Base-by-base conservation (phyloP, 2,797 vertebrate genomes). In the Microtus obscurus region DNA sequence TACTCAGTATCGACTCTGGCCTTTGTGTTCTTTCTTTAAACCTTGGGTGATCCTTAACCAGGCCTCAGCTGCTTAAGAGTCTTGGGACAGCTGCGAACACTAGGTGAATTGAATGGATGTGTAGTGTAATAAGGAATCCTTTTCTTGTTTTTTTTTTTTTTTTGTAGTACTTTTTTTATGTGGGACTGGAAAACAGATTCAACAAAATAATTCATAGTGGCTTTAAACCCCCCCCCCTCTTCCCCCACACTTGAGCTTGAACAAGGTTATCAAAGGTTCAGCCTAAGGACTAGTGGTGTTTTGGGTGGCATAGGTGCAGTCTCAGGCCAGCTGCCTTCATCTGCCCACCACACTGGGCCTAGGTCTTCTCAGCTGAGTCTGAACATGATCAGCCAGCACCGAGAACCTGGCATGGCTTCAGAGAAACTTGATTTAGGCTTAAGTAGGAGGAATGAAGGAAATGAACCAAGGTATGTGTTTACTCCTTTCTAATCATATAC, bases 401-500 rank as follows among this genome's bases (percentile, higher is more conserved):
- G 69, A 53, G 69, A 76, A 53, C n/a, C 74, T 56, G 87, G 51
- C 34, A 0, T 37, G 14, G 27, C 61, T 89, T 80, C 53, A 31
- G 48, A 89, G 40, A 78, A 80, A 73, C 56, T 43, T 63, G 63
- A 89, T 34, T 31, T 76, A 73, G 65, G 34, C 53, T 87, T 80
- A 23, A 27, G 79, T 53, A 16, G 56, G 25, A 37, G 48, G 63
- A 56, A 67, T 81, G 77, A 87, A 65, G 48, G 87, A 76, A 29
- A n/a, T 83, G 45, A 82, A 56, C 89, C 74, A 23, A 91, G 63
- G 74, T 59, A 34, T 80, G 59, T 77, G 56, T 95, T 89, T 92
- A 63, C 37, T 65, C 96, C 83, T 88, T 80, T 90, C 51, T 0
- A 37, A 27, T 79, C 85, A 48, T 59, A 6, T 77, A 3, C 61